These are phyloP conservation scores for Thermophis baileyi DNA, from an alignment of 2,113 vertebrate species.

Conservation along the genomic window DNA sequence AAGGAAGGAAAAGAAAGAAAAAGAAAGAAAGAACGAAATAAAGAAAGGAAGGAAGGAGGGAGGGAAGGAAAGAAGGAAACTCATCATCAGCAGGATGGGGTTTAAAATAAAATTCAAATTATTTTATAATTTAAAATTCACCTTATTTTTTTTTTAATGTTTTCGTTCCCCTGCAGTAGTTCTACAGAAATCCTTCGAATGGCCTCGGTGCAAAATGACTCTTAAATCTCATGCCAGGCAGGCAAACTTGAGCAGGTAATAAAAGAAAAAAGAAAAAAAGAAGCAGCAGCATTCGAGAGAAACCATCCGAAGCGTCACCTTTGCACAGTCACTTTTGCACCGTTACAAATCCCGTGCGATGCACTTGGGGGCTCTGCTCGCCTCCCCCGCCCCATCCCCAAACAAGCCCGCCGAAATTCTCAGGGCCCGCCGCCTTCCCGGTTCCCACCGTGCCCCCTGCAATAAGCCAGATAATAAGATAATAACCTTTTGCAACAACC, in stretches of 20 bases:
- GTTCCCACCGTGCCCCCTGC: no score
- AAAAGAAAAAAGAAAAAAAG: no score
- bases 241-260: neutral
- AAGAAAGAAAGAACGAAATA: no score
- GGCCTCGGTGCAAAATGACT: neutral
- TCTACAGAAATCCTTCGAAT: neutral
- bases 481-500: no score
- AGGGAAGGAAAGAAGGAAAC: no score
- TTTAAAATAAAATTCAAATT: neutral
- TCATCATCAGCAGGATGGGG: no score
- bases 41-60: no score
- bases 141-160: neutral
- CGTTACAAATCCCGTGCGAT: neutral
- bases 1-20: no score
- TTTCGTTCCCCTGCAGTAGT: neutral
- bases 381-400: no score
- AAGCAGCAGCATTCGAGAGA: neutral
- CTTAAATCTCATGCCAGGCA: neutral
- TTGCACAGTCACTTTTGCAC: neutral
- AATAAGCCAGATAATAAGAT: neutral
- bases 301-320: neutral
- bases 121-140: no score
- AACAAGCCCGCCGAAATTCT: neutral
- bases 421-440: neutral
- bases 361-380: neutral